Conservation (phyloP, 2,113 vertebrate genomes). For the Sylvietta virens region DNA sequence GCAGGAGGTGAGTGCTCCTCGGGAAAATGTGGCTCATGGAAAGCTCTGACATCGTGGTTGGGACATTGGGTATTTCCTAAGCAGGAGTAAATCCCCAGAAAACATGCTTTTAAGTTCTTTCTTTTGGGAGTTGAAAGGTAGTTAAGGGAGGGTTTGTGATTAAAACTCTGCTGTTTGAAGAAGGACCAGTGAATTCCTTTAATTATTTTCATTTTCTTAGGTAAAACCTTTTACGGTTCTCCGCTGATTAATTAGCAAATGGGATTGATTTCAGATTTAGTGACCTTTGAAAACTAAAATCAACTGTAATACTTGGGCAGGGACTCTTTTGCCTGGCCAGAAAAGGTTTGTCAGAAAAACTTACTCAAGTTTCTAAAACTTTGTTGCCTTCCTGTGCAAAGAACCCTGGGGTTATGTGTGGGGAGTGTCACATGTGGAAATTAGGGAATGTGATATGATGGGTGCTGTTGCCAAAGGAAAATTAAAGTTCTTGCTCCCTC, state of each 20-base stretch:
- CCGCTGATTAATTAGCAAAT: neutral
- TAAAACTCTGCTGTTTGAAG: neutral
- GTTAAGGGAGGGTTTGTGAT: neutral
- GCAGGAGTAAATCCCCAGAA: neutral
- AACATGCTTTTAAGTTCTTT: neutral
- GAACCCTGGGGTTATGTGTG: fast-evolving
- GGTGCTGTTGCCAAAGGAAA: neutral
- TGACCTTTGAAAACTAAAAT: neutral
- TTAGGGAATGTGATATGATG: neutral
- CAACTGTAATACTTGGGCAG: neutral
- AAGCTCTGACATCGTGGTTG: neutral
- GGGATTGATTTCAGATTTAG: neutral
- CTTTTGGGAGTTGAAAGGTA: neutral
- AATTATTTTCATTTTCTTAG: neutral
- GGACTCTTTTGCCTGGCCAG: neutral
- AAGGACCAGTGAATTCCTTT: neutral
- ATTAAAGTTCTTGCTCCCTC: neutral
- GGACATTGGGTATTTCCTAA: neutral
- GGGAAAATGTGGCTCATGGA: neutral
- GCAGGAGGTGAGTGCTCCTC: neutral
- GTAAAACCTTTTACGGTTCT: neutral
- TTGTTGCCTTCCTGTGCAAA: neutral
- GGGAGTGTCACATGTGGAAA: neutral
- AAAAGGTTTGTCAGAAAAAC: neutral
- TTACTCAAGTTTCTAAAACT: neutral